Evolutionary conservation across 53 echinoderm and acorn worm genomes (phyloP).

Genomic region (Antedon mediterranea): DNA sequence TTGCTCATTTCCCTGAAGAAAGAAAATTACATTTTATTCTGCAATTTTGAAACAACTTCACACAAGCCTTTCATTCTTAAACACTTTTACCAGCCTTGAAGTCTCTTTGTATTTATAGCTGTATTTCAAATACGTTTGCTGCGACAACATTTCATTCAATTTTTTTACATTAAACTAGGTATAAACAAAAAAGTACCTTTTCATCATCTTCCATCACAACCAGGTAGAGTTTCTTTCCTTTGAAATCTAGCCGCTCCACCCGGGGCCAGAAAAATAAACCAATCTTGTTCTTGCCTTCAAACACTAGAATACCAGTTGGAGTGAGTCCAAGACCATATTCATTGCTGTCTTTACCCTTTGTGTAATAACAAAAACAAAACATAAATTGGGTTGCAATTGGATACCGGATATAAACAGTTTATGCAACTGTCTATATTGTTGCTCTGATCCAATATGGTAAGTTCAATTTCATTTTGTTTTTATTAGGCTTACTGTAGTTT

Average conservation of each 20-base stretch:
- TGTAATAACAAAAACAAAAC: not conserved
- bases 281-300: slow-evolving; percentile 73
- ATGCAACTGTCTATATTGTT: too few relatives aligned
- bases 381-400: too few relatives aligned
- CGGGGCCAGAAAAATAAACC: slow-evolving; percentile 99
- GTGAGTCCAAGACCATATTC: slow-evolving; percentile 73
- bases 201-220: slow-evolving; percentile 92
- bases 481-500: too few relatives aligned
- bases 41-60: too few relatives aligned
- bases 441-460: too few relatives aligned
- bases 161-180: too few relatives aligned
- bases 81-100: too few relatives aligned
- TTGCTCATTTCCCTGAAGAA: slow-evolving; percentile 65
- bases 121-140: not conserved
- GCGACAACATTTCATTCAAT: not conserved
- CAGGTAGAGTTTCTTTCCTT: slow-evolving; percentile 65
- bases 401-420: too few relatives aligned
- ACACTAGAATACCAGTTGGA: slow-evolving; percentile 92
- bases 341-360: slow-evolving; percentile 63
- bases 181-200: slow-evolving; percentile 11
- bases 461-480: too few relatives aligned
- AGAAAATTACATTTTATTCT: too few relatives aligned
- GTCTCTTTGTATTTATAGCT: too few relatives aligned
- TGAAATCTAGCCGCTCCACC: slow-evolving; percentile 79
- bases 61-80: too few relatives aligned